Conservation (phyloP, 2,113 vertebrate species). For the Geococcyx californianus region DNA sequence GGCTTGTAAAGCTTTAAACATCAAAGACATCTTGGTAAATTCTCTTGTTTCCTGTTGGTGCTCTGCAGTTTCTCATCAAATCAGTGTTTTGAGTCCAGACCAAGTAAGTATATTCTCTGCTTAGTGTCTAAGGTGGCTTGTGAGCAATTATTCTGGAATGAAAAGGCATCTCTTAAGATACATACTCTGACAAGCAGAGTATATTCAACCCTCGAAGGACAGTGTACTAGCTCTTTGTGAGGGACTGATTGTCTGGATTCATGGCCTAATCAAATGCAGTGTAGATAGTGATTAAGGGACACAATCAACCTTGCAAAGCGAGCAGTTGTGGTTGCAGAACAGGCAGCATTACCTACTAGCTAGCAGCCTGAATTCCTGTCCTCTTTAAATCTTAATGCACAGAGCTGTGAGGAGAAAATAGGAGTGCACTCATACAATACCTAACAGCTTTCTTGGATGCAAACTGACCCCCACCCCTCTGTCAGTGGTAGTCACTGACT, state of each 20-base stretch:
- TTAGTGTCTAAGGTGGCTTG: neutral
- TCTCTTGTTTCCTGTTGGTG: neutral
- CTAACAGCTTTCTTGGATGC: neutral
- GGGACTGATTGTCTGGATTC: neutral
- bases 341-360: neutral
- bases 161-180: neutral
- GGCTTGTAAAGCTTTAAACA: neutral
- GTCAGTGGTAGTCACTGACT: neutral
- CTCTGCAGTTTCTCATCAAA: neutral
- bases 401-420: neutral
- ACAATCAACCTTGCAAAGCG: neutral
- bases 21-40: neutral
- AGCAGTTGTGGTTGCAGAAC: neutral
- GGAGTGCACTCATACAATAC: neutral
- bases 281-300: neutral
- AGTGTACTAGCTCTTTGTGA: neutral
- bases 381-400: neutral
- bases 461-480: neutral
- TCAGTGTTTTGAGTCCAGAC: neutral
- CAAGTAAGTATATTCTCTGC: neutral
- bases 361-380: neutral
- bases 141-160: neutral
- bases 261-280: neutral
- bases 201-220: neutral
- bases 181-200: neutral